A percentile compares a stretch with the other conserved stretches of the same genome.
phyloP scores from a whole-genome alignment of 2,113 vertebrate genomes.

The Limnothrissa miodon region DNA sequence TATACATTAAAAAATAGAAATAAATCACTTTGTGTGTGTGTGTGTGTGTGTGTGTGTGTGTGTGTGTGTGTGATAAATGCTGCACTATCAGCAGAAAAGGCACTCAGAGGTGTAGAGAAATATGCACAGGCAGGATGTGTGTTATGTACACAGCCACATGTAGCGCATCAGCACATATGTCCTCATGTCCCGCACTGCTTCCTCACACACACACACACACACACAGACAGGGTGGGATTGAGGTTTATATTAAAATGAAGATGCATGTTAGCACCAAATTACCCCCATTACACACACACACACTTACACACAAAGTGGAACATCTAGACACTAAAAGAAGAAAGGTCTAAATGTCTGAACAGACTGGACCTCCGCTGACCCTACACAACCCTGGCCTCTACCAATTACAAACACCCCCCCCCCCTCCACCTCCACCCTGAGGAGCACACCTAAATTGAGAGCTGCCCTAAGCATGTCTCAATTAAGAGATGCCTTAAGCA shows the following conservation, averaged over 20 bases:
- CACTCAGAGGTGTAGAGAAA: not conserved
- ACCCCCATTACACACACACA: too few relatives aligned
- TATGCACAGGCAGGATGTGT: constrained; percentile 17
- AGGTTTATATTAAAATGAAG: not conserved
- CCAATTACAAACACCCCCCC: not conserved
- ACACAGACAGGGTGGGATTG: not conserved
- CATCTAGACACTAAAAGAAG: not conserved
- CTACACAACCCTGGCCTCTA: not conserved
- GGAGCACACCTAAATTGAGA: not conserved
- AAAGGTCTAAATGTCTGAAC: not conserved
- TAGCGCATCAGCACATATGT: not conserved
- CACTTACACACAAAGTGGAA: not conserved
- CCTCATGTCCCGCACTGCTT: not conserved
- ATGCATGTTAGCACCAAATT: not conserved
- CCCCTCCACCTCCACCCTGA: too few relatives aligned
- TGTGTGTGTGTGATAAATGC: not conserved
- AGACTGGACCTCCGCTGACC: not conserved
- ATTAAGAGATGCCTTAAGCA: constrained; percentile 34
- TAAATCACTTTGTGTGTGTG: not conserved
- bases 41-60: not conserved
- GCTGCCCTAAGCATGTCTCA: constrained; percentile 16
- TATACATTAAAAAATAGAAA: constrained; percentile 5
- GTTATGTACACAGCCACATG: not conserved
- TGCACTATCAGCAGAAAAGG: not conserved
- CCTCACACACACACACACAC: not conserved